Base-by-base conservation (phyloP, 2,797 vertebrate species). In the Emys orbicularis region DNA sequence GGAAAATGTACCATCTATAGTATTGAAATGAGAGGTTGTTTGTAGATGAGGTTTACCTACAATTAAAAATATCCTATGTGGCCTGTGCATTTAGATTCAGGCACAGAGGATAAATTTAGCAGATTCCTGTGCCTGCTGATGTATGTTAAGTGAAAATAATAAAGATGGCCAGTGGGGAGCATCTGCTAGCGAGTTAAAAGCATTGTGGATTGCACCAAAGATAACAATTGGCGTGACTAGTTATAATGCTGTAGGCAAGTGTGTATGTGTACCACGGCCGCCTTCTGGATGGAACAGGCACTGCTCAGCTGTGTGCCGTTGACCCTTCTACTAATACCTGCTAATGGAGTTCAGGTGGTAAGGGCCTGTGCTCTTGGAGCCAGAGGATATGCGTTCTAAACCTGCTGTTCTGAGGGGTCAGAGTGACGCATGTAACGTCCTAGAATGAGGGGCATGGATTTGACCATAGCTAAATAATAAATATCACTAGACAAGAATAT, bases 11-110 rank as follows among this genome's bases (percentile, higher is more conserved):
- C 96, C 93, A 90, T 96, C 90, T 94, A 96, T 89, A 97, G 91
- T 83, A 61, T 82, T 95, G 96, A 96, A 96, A 97, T 96, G 95
- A 96, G 94, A 95, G 94, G 29, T 84, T 91, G 84, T 87, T 92
- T 91, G 91, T 81, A 94, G 94, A 68, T 91, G 95, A 97, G 96
- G 94, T 97, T 97, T 97, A 90, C 95, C 95, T 97, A 93, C 90
- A 82, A 96, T 96, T 95, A 97, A 96, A 97, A 96, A 95, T 94
- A 96, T 93, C 79, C 91, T 95, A 88, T 77, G 53, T 95, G 88
- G 93, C 92, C 88, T 93, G 53, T 91, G 93, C 86, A 59, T 85
- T 92, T 92, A 72, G 81, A 92, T 88, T 92, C 76, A 41, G 91
- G 89, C 72, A 4, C 41, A 54, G 86, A 79, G 81, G 93, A 96